Evolutionary conservation across 1,140 invertebrate species (phyloP), one percentile per base, ranked within the genome.

Genomic region (Pogonomyrmex californicus): DNA sequence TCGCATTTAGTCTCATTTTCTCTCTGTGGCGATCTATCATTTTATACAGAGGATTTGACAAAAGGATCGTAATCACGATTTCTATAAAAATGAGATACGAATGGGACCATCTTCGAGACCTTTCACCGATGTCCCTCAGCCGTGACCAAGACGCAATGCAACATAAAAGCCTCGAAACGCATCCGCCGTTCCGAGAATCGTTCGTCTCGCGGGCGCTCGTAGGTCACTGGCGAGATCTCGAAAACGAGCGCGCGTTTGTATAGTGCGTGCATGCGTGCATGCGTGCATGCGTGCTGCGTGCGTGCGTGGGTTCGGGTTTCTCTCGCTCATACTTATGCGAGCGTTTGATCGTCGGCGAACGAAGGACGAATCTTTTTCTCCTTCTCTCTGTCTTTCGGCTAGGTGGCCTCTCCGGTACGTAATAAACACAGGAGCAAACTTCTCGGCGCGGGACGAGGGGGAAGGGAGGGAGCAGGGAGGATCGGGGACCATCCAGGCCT

Each of bases 91-190:
- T 47, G 49, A 58, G 23, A 54, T 33, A 56, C 17, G 49, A 71
- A 41, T 54, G 62, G 36, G 36, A 54, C 23, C 23, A 60, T 82
- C 54, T 44, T 71, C 44, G 65, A 36, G 66, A 47, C 38, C 51
- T 81, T 81, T 68, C 36, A 33, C 23, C 38, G 38, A 51, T 60
- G 23, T 71, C 17, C 36, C 38, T 71, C 49, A 47, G 9, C 30
- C 75, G 60, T 73, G 77, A 65, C 47, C 75, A 2, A 81, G 66
- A 33, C 65, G 76, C 71, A 47, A 63, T 68, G 65, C 56, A 79
- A 86, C 47, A 79, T 73, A 91, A 91, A 88, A 90, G 90, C 60
- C 78, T 86, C 77, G 81, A 91, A 88, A 90, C 79, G 90, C 89
- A 88, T 79, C 82, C 86, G 89, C 63, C 71, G 70, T 90, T 90